Conservation (phyloP, 2,797 vertebrate species). For the Yasuhikotakia modesta region DNA sequence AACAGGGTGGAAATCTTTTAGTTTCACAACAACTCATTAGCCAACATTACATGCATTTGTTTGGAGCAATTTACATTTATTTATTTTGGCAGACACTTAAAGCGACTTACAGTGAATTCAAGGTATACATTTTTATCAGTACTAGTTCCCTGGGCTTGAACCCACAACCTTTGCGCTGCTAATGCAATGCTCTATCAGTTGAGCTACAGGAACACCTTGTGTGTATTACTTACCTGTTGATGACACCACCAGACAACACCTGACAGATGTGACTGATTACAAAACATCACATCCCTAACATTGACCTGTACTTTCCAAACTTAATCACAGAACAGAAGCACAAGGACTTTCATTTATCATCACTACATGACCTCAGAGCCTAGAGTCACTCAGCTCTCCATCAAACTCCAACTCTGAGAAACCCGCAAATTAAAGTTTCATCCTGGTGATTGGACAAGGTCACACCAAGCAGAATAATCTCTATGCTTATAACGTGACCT, state of each 20-base stretch:
- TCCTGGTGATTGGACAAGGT: slow-evolving; percentile 25
- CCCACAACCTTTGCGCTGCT: too few relatives aligned
- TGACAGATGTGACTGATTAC: neutral
- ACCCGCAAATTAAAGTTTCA: slow-evolving; percentile 27
- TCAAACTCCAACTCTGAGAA: slow-evolving; percentile 31
- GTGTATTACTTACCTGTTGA: neutral
- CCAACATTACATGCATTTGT: neutral
- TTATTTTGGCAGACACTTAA: too few relatives aligned
- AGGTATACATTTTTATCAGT: too few relatives aligned
- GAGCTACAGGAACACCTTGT: neutral
- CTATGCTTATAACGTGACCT: slow-evolving; percentile 43
- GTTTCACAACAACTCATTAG: too few relatives aligned
- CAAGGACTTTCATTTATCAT: slow-evolving; percentile 20
- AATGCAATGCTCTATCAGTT: too few relatives aligned
- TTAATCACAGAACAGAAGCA: slow-evolving; percentile 11
- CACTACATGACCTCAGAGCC: slow-evolving; percentile 6
- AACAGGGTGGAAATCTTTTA: slow-evolving; percentile 6
- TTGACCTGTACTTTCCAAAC: neutral
- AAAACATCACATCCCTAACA: neutral
- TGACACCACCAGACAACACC: neutral
- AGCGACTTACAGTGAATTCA: too few relatives aligned
- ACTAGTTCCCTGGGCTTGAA: too few relatives aligned
- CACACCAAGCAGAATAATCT: slow-evolving; percentile 25
- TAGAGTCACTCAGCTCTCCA: neutral
- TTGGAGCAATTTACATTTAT: neutral